Conservation (phyloP, 30 jellyfish, hydroid and myxozoan genomes). For the Nemopilema nomurai region DNA sequence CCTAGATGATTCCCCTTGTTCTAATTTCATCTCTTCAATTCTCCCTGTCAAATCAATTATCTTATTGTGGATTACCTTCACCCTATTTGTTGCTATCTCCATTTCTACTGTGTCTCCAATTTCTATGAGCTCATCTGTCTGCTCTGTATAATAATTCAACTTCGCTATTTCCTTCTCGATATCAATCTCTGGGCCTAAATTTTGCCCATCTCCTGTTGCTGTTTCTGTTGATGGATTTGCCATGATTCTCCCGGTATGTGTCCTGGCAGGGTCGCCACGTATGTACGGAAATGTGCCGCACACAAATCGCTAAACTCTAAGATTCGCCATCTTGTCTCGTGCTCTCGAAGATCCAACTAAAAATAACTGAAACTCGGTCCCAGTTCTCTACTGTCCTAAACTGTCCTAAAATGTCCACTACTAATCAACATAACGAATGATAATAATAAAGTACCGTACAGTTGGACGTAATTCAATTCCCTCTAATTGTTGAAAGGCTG, state of each 20-base stretch:
- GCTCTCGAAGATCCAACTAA: not conserved
- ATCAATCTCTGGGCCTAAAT: conserved; percentile 6
- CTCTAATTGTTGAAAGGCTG: conserved; percentile 3
- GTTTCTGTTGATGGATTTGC: conserved; percentile 2
- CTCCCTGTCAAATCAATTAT: conserved; percentile 1
- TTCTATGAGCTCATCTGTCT: conserved; percentile 14
- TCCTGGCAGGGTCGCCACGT: conserved; percentile 25
- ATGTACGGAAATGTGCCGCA: not conserved
- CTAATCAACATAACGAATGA: not conserved
- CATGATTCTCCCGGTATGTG: conserved; percentile 10
- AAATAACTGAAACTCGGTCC: not conserved
- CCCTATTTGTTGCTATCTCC: conserved; percentile 11
- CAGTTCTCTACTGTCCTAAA: not conserved
- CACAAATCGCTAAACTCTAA: not conserved
- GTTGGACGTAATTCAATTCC: conserved; percentile 18
- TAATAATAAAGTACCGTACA: conserved; percentile 18
- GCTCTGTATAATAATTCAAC: conserved; percentile 30
- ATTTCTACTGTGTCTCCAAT: conserved; percentile 2
- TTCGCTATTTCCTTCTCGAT: conserved; percentile 38
- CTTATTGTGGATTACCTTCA: conserved; percentile 19
- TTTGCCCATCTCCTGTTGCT: conserved; percentile 33
- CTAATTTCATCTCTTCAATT: conserved; percentile 28
- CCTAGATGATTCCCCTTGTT: conserved; percentile 30
- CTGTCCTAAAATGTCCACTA: not conserved
- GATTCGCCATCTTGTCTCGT: conserved; percentile 14